Conservation (phyloP, 1,140 invertebrate genomes). For the Neodiprion fabricii region DNA sequence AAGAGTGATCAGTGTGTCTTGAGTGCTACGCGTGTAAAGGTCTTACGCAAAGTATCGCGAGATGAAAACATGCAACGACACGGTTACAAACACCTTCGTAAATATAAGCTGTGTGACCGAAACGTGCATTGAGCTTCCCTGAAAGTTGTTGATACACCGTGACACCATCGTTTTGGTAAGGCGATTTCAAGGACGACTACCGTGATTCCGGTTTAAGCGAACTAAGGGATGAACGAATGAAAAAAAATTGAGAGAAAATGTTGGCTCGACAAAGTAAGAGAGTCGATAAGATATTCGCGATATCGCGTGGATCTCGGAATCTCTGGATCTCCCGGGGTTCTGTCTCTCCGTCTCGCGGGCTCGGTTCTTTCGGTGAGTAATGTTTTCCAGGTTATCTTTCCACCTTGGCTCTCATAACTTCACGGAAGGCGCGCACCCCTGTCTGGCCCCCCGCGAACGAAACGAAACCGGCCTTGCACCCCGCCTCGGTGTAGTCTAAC, state of each 20-base stretch:
- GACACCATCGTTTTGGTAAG: no score
- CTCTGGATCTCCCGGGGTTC: neutral
- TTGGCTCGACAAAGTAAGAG: constrained; percentile 11
- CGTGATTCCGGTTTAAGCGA: no score
- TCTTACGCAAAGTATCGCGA: no score
- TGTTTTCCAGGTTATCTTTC: constrained; percentile 55
- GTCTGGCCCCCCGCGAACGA: neutral
- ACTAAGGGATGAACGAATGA: no score
- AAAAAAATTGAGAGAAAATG: constrained; percentile 20
- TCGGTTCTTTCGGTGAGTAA: constrained; percentile 49
- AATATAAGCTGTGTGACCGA: no score
- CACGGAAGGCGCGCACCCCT: constrained; percentile 25
- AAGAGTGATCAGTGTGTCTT: no score
- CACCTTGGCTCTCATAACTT: constrained; percentile 56
- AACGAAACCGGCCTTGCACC: constrained; percentile 25
- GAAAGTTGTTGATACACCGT: no score
- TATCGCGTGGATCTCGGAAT: neutral
- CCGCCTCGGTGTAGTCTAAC: constrained; percentile 43
- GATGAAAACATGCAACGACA: no score
- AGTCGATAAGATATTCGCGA: constrained; percentile 32
- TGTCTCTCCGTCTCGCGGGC: neutral
- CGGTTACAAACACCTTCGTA: no score
- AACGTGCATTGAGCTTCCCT: no score
- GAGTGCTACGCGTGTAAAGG: no score
- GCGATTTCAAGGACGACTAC: no score